phyloP scores from a whole-genome alignment of 2,888 invertebrate genomes.

The Machimus rusticus region DNA sequence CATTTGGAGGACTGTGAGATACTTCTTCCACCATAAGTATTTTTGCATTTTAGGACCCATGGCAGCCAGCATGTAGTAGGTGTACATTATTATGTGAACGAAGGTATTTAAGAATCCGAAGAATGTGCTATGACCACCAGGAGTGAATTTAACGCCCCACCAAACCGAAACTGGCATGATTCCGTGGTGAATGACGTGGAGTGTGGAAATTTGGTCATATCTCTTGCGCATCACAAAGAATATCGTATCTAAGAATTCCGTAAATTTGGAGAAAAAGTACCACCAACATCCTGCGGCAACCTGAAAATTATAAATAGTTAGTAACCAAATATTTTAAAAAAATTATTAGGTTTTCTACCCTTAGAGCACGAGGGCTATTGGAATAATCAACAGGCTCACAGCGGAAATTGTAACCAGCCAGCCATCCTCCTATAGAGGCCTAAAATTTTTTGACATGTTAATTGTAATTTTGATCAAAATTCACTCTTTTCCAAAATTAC shows the following conservation, averaged over 20 bases:
- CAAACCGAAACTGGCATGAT: constrained; percentile 94
- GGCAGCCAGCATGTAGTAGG: constrained; percentile 89
- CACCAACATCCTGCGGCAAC: constrained; percentile 89
- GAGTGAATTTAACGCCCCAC: constrained; percentile 89
- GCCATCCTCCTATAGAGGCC: constrained; percentile 73
- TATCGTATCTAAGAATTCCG: constrained; percentile 92
- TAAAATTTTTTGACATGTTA: constrained; percentile 53
- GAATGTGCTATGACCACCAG: constrained; percentile 92
- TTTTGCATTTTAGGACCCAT: constrained; percentile 86
- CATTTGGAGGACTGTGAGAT: constrained; percentile 91
- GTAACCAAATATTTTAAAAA: constrained; percentile 51
- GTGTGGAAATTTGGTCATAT: constrained; percentile 85
- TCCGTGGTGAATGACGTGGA: constrained; percentile 95
- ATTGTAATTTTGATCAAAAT: neutral
- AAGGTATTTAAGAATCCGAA: constrained; percentile 93
- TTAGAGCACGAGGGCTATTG: constrained; percentile 69
- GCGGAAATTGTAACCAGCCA: constrained; percentile 73
- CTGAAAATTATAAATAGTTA: constrained; percentile 63
- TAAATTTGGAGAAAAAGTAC: constrained; percentile 94
- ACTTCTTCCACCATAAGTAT: constrained; percentile 96
- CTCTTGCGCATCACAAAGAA: constrained; percentile 96
- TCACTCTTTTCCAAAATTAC: constrained; percentile 55
- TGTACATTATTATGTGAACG: constrained; percentile 95
- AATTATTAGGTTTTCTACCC: constrained; percentile 62
- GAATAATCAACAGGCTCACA: constrained; percentile 87